Conservation (phyloP, 2,797 vertebrate genomes). For the Brachyalestes nurse region DNA sequence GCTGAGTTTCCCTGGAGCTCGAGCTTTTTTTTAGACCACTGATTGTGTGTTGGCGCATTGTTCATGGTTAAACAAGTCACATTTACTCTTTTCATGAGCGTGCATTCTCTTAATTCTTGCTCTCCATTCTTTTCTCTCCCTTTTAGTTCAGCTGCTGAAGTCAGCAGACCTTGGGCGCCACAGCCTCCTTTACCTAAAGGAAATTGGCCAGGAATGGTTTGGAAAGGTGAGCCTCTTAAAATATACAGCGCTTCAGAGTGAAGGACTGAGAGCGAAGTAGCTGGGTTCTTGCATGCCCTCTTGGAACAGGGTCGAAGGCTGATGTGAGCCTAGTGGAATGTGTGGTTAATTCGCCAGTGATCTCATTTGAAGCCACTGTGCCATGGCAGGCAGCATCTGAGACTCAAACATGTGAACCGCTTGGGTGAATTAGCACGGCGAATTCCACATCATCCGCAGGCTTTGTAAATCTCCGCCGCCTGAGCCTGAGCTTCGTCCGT, state of each 20-base stretch:
- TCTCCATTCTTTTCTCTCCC: constrained; percentile 15
- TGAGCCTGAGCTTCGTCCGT: not conserved
- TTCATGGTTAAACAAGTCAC: constrained; percentile 44
- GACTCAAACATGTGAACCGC: constrained; percentile 41
- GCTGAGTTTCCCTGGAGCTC: not conserved
- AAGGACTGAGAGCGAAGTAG: not conserved
- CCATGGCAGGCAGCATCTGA: constrained; percentile 46
- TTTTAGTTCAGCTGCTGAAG: constrained; percentile 90
- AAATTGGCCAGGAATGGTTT: constrained; percentile 95
- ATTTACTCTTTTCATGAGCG: constrained; percentile 17
- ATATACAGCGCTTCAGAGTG: constrained; percentile 12
- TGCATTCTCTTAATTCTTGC: constrained; percentile 21
- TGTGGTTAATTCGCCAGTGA: constrained; percentile 58
- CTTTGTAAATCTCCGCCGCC: constrained; percentile 9
- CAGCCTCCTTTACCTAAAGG: constrained; percentile 94
- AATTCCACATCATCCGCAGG: constrained; percentile 55
- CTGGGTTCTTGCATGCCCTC: constrained; percentile 19
- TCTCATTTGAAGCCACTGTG: constrained; percentile 58
- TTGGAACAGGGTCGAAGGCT: not conserved
- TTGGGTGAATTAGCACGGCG: constrained; percentile 53
- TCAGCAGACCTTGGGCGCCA: constrained; percentile 90
- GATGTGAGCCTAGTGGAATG: constrained; percentile 47
- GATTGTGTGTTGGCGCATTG: constrained; percentile 2
- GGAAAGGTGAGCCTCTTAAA: constrained; percentile 85
- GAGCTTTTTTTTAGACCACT: not conserved